Evolutionary conservation across 2,113 vertebrate genomes (phyloP), one percentile per base, ranked within the genome.

Genomic region (Piprites chloris): DNA sequence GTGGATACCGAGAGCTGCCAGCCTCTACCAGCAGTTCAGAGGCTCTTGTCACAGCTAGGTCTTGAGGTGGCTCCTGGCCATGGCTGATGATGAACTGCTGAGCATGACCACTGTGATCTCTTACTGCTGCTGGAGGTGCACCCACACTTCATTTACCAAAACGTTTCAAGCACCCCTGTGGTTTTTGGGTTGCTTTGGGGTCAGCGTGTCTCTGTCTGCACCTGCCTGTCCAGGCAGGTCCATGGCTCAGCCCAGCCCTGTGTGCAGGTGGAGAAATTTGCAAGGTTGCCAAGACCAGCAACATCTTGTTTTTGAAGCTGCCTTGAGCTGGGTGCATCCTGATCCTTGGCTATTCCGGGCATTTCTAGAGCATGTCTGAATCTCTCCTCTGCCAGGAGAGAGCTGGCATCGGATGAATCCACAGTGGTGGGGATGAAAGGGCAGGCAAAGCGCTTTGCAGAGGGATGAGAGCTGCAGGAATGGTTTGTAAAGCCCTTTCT

Each of bases 81-180:
- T n/a, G 44, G 41, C 1, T 37, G 46, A 12, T 0, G 14, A 67
- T 2, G 26, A 28, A 14, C 10, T 78, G n/a, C 41, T 2, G 1
- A 20, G 41, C 7, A 22, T 32, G 15, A 24, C n/a, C 2, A 5
- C 2, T 0, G 4, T 55, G 15, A 30, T 14, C 28, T 75, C 15
- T 49, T 10, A 4, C 7, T 39, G 14, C 67, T 72, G 75, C 71
- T 72, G 86, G 52, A 85, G 47, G 8, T 41, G 20, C 15, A 8
- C 9, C 37, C 52, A 28, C 4, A 19, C 74, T 53, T 62, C 46
- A 26, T 39, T 21, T 9, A 9, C 13, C 9, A 27, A 9, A 80
- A 19, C 0, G 0, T 3, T 11, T 23, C 33, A 12, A 46, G 19
- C 16, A 6, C 19, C 24, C 8, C 50, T 1, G 0, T n/a, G 27